A percentile compares a stretch with the other conserved stretches of the same genome.
These are phyloP conservation scores for Ladona fulva DNA, from an alignment of 1,140 invertebrate genomes.

Conservation along the genomic window DNA sequence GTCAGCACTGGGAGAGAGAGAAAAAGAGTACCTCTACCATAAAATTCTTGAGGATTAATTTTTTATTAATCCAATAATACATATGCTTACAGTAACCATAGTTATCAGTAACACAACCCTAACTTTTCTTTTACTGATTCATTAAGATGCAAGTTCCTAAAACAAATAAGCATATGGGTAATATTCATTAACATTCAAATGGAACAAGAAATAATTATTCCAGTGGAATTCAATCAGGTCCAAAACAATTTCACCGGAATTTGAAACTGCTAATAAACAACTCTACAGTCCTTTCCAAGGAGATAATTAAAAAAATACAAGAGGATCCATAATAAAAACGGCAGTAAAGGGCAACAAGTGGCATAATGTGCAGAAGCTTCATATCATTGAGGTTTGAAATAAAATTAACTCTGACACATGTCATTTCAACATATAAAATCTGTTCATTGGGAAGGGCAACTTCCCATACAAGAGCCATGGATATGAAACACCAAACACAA, in stretches of 20 bases:
- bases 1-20: no score
- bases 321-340: neutral
- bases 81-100: slow-evolving; percentile 10
- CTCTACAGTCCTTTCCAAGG: neutral
- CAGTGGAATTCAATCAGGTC: no score
- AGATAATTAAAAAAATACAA: neutral
- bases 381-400: neutral
- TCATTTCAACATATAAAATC: neutral
- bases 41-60: neutral
- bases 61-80: neutral
- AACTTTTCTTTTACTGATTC: slow-evolving; percentile 9
- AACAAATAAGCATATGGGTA: neutral
- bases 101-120: neutral
- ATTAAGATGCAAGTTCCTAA: slow-evolving; percentile 6
- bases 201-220: neutral
- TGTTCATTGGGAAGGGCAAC: neutral
- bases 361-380: neutral
- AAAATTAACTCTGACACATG: neutral
- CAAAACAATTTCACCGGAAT: neutral
- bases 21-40: neutral
- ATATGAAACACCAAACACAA: neutral
- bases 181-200: neutral
- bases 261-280: neutral
- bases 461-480: neutral
- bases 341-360: neutral